phyloP scores from a whole-genome alignment of 2,113 vertebrate genomes.

The Pseudopipra pipra region DNA sequence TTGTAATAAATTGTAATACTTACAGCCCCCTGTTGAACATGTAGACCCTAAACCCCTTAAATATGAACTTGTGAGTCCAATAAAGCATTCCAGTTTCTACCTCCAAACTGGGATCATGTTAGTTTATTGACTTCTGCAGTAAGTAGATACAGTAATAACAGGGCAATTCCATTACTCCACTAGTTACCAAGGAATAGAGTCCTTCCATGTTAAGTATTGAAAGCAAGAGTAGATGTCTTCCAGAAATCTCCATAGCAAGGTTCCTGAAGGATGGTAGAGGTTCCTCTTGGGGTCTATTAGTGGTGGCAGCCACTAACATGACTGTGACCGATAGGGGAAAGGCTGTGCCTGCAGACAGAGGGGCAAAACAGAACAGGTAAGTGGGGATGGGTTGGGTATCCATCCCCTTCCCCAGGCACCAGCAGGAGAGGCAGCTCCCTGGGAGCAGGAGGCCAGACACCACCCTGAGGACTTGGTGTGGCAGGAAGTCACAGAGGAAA shows the following conservation, averaged over 20 bases:
- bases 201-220: not conserved
- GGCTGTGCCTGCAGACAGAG: not conserved
- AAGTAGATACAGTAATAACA: not conserved
- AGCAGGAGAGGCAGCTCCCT: not conserved
- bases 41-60: too few relatives aligned
- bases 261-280: not conserved
- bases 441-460: not conserved
- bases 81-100: too few relatives aligned
- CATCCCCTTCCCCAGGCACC: not conserved
- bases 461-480: not conserved
- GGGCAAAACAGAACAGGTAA: not conserved
- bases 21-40: too few relatives aligned
- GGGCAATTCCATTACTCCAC: not conserved
- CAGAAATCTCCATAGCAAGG: not conserved
- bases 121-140: too few relatives aligned
- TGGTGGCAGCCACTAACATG: not conserved
- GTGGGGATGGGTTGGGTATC: not conserved
- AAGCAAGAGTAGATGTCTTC: not conserved
- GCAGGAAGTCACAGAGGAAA: not conserved
- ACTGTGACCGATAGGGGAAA: not conserved
- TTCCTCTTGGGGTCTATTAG: not conserved
- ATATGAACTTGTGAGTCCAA: too few relatives aligned
- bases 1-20: too few relatives aligned
- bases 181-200: not conserved
- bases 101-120: too few relatives aligned